Conservation (phyloP, 2,113 vertebrate species). For the Boleophthalmus pectinirostris region DNA sequence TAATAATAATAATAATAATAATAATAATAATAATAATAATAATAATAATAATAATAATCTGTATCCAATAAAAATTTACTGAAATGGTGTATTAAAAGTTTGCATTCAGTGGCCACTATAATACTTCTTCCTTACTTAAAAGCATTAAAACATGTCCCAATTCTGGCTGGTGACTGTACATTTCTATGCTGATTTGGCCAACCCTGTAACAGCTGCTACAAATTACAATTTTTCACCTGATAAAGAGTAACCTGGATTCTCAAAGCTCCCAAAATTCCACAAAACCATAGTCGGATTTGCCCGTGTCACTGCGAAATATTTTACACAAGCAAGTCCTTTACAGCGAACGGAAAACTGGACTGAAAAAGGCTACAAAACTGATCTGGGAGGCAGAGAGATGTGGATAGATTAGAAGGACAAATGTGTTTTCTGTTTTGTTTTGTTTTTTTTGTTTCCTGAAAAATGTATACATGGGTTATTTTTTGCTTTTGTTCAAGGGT, state of each 20-base stretch:
- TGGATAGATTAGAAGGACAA: constrained; percentile 51
- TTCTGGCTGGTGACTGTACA: background rate
- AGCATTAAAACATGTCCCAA: background rate
- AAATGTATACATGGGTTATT: constrained; percentile 9
- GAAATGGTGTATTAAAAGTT: too few relatives aligned
- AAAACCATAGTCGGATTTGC: constrained; percentile 48
- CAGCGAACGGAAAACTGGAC: constrained; percentile 21
- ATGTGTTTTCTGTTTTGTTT: constrained; percentile 15
- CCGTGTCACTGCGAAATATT: constrained; percentile 35
- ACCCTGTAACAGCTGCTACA: constrained; percentile 78
- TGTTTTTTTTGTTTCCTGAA: constrained; percentile 56
- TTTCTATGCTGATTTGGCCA: constrained; percentile 59
- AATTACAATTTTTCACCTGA: constrained; percentile 78
- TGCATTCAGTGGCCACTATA: too few relatives aligned
- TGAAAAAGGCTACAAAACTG: constrained; percentile 24
- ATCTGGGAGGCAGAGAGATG: constrained; percentile 20
- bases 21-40: too few relatives aligned
- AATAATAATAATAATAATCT: too few relatives aligned
- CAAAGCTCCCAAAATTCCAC: constrained; percentile 61
- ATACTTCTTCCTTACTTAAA: background rate
- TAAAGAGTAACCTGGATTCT: constrained; percentile 79
- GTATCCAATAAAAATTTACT: too few relatives aligned
- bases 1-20: too few relatives aligned
- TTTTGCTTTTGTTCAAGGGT: too few relatives aligned
- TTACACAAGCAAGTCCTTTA: constrained; percentile 53